Percentiles rank a stretch among this genome's conserved stretches.
phyloP scores from a whole-genome alignment of 2,888 invertebrate genomes.

The Neuroscelio doddi region DNA sequence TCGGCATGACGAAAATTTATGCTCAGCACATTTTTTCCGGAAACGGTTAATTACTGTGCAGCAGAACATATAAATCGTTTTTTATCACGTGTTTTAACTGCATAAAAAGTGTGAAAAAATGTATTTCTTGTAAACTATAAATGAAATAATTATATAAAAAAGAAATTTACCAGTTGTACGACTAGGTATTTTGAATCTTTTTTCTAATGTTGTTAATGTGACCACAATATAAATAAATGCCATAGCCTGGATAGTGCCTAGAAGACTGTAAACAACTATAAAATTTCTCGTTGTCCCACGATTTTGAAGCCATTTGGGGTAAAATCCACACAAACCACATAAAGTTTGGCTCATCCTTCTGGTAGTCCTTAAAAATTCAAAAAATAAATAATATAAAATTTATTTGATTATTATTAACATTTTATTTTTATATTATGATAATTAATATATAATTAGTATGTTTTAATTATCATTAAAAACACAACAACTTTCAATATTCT shows the following conservation, averaged over 20 bases:
- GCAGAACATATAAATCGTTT: no score
- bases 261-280: conserved; percentile 76
- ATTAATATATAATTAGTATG: neutral
- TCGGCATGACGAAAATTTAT: neutral
- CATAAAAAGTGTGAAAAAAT: no score
- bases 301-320: conserved; percentile 76
- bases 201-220: conserved; percentile 79
- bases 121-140: conserved; percentile 1
- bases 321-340: conserved; percentile 76
- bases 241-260: conserved; percentile 80
- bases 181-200: conserved; percentile 80
- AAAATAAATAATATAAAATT: neutral
- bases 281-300: conserved; percentile 77
- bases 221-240: conserved; percentile 79
- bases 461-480: no score
- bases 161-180: conserved; percentile 76
- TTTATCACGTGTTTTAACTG: no score
- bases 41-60: no score
- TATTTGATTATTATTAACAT: neutral
- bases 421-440: neutral
- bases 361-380: conserved; percentile 28
- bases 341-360: conserved; percentile 57
- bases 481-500: no score
- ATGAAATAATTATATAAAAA: conserved; percentile 8
- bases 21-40: neutral